Conservation (phyloP, 2,888 invertebrate species). For the Drosophila koepferae region DNA sequence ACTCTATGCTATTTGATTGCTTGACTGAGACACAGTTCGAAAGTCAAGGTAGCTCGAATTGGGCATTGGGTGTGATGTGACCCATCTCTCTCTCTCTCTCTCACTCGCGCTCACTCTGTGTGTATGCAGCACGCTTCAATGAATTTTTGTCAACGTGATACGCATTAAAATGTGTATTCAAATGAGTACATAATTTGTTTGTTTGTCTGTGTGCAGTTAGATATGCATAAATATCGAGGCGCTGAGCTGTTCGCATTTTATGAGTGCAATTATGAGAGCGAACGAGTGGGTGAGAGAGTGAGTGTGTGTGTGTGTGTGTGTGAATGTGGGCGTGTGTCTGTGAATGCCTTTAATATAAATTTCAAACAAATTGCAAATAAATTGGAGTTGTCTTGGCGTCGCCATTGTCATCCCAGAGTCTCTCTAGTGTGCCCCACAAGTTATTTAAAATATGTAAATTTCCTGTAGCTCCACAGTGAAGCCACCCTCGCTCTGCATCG, state of each 20-base stretch:
- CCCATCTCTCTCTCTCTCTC: constrained; percentile 5
- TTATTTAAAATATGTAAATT: constrained; percentile 79
- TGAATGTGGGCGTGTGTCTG: constrained; percentile 31
- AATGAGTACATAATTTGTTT: constrained; percentile 81
- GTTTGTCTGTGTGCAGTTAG: constrained; percentile 61
- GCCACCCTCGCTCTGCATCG: constrained; percentile 2
- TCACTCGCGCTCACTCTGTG: constrained; percentile 9
- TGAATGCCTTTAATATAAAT: constrained; percentile 70
- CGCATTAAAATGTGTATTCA: constrained; percentile 80
- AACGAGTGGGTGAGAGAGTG: neutral
- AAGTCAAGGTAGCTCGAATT: constrained; percentile 69
- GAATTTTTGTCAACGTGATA: constrained; percentile 79
- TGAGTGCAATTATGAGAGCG: constrained; percentile 71
- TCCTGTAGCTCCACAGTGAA: constrained; percentile 51
- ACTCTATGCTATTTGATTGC: constrained; percentile 59
- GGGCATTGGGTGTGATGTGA: neutral
- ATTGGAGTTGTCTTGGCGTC: constrained; percentile 74
- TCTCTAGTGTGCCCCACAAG: constrained; percentile 61
- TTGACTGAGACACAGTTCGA: constrained; percentile 60
- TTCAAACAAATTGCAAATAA: constrained; percentile 80
- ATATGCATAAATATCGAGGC: constrained; percentile 60
- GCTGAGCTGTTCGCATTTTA: constrained; percentile 70
- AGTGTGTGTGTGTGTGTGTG: constrained; percentile 8
- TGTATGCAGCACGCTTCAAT: constrained; percentile 61
- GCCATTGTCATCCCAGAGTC: constrained; percentile 63